Evolutionary conservation across 2,888 invertebrate genomes (phyloP).

Genomic region (Oligia latruncula): DNA sequence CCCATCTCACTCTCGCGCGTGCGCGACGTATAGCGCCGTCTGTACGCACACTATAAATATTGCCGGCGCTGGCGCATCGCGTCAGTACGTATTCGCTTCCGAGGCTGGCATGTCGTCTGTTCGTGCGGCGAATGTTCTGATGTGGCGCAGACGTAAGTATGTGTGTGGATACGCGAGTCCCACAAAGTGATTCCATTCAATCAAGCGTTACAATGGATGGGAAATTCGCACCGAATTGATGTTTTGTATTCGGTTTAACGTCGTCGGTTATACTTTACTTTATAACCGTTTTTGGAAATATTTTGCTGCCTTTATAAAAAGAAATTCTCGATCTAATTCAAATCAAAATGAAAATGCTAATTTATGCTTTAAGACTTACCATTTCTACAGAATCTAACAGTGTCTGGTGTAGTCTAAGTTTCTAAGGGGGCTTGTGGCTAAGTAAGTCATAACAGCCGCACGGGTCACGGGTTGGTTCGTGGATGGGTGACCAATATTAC

Average conservation of each 20-base stretch:
- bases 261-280: background rate
- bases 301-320: background rate
- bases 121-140: too few relatives aligned
- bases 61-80: too few relatives aligned
- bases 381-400: background rate
- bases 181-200: constrained; percentile 54
- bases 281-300: background rate
- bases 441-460: too few relatives aligned
- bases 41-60: too few relatives aligned
- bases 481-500: background rate
- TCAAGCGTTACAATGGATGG: constrained; percentile 41
- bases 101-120: too few relatives aligned
- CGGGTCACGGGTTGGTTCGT: background rate
- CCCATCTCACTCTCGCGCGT: too few relatives aligned
- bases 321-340: background rate
- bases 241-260: constrained; percentile 11
- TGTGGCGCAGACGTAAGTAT: too few relatives aligned
- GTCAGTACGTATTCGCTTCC: too few relatives aligned
- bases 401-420: too few relatives aligned
- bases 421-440: too few relatives aligned
- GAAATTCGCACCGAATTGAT: constrained; percentile 30
- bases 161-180: too few relatives aligned
- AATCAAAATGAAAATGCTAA: background rate
- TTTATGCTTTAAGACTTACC: background rate
- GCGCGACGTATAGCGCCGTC: too few relatives aligned